Percentiles rank a stretch among this genome's conserved stretches.
These are phyloP conservation scores for Drosophila lowei DNA, from an alignment of 1,140 invertebrate species.

Conservation along the genomic window DNA sequence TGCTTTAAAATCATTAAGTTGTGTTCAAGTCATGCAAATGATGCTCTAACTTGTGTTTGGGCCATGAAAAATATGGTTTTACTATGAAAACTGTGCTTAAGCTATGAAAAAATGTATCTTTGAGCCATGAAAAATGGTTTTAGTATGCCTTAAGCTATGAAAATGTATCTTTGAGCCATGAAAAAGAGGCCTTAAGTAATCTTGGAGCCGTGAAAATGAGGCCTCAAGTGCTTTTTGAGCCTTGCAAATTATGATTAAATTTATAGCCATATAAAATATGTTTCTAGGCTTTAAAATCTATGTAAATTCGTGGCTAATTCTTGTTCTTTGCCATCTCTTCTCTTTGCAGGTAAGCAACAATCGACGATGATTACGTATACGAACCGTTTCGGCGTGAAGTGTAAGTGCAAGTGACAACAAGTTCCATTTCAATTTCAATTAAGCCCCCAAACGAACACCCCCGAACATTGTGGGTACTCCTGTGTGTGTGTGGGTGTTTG, in stretches of 20 bases:
- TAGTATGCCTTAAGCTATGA: too few relatives aligned
- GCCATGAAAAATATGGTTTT: background rate
- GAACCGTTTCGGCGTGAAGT: conserved; percentile 22
- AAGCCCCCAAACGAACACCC: conserved; percentile 22
- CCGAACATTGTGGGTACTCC: conserved; percentile 1
- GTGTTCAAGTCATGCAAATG: background rate
- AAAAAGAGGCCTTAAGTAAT: background rate
- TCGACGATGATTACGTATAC: conserved; percentile 36
- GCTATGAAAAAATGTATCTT: background rate
- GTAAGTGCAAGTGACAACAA: conserved; percentile 59
- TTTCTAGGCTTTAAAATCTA: background rate
- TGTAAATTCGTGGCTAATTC: conserved; percentile 7
- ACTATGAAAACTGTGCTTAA: too few relatives aligned
- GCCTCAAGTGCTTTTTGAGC: too few relatives aligned
- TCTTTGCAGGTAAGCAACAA: conserved; percentile 59
- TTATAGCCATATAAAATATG: background rate
- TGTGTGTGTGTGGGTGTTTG: conserved; percentile 27
- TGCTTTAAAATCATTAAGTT: background rate
- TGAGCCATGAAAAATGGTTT: conserved; percentile 7
- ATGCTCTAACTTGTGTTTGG: conserved; percentile 2
- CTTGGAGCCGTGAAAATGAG: background rate
- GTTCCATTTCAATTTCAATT: conserved; percentile 55
- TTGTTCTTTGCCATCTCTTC: background rate
- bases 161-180: conserved; percentile 11
- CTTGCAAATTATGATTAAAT: too few relatives aligned